A percentile compares a stretch with the other conserved stretches of the same genome.
These are phyloP conservation scores for Crotalus viridis DNA, from an alignment of 2,113 vertebrate species.

Conservation along the genomic window DNA sequence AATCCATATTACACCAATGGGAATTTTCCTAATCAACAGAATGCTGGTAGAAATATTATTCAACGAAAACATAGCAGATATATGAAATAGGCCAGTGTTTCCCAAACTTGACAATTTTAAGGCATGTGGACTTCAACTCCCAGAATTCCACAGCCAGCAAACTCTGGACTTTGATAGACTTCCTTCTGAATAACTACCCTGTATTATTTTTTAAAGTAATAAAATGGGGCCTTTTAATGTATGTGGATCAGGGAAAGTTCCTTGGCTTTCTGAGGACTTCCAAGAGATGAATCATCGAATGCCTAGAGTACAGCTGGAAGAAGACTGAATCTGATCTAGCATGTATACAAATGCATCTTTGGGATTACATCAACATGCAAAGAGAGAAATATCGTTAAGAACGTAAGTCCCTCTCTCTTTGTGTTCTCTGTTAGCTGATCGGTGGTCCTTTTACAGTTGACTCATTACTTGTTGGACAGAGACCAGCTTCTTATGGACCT, in stretches of 20 bases:
- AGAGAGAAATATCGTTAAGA: not conserved
- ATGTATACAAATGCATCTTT: not conserved
- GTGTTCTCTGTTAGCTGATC: not conserved
- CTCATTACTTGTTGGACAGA: not conserved
- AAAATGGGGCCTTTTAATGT: slow-evolving; percentile 22
- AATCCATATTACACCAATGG: slow-evolving; percentile 63
- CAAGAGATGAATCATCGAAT: not conserved
- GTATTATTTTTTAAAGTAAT: slow-evolving; percentile 51
- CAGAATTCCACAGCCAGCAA: not conserved
- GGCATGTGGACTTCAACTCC: too few species aligned
- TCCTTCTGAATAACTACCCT: slow-evolving; percentile 49
- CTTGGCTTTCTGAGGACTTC: not conserved
- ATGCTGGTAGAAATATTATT: slow-evolving; percentile 62
- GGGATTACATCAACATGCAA: not conserved
- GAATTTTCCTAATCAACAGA: slow-evolving; percentile 64
- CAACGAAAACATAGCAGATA: slow-evolving; percentile 63
- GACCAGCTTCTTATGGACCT: not conserved
- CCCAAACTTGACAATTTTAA: too few species aligned
- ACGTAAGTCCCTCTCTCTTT: not conserved
- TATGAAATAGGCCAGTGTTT: slow-evolving; percentile 51
- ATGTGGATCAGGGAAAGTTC: not conserved
- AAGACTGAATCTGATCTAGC: not conserved
- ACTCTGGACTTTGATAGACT: slow-evolving; percentile 26
- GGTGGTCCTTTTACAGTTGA: not conserved
- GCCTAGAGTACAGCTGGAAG: not conserved